Percentiles rank a stretch among this genome's conserved stretches.
These are phyloP conservation scores for Latrodectus elegans DNA, from an alignment of 2,888 invertebrate genomes.

Conservation along the genomic window DNA sequence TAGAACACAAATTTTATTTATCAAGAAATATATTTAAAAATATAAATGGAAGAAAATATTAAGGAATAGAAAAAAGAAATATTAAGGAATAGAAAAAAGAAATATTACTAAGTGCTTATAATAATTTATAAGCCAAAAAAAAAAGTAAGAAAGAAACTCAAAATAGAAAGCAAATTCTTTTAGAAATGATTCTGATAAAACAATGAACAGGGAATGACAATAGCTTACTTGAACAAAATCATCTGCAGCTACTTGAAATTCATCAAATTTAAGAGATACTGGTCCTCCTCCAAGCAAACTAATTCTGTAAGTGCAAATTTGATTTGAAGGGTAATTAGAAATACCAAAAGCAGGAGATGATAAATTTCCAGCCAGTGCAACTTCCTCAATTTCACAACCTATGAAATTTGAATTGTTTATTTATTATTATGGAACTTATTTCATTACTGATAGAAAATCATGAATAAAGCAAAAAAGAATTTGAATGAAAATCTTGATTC, in stretches of 20 bases:
- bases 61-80: neutral
- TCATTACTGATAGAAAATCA: too few species aligned
- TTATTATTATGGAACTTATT: neutral
- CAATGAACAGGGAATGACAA: too few species aligned
- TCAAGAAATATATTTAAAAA: too few species aligned
- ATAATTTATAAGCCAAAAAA: neutral
- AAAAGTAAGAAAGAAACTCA: neutral
- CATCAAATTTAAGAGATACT: slow-evolving; percentile 89
- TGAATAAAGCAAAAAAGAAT: neutral
- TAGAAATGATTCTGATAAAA: too few species aligned
- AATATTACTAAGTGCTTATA: neutral
- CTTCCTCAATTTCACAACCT: slow-evolving; percentile 91
- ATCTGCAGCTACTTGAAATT: slow-evolving; percentile 89
- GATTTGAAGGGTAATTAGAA: slow-evolving; percentile 91
- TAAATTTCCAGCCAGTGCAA: slow-evolving; percentile 88
- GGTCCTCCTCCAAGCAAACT: slow-evolving; percentile 89
- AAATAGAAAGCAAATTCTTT: neutral
- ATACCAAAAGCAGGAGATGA: slow-evolving; percentile 92
- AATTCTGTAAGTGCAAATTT: slow-evolving; percentile 91
- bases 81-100: neutral
- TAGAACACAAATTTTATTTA: too few species aligned
- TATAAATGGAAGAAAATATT: too few species aligned
- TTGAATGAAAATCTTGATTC: too few species aligned
- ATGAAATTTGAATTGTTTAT: neutral
- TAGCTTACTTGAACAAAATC: slow-evolving; percentile 86